Conservation (phyloP, 2,113 vertebrate species). For the Chloebia gouldiae region DNA sequence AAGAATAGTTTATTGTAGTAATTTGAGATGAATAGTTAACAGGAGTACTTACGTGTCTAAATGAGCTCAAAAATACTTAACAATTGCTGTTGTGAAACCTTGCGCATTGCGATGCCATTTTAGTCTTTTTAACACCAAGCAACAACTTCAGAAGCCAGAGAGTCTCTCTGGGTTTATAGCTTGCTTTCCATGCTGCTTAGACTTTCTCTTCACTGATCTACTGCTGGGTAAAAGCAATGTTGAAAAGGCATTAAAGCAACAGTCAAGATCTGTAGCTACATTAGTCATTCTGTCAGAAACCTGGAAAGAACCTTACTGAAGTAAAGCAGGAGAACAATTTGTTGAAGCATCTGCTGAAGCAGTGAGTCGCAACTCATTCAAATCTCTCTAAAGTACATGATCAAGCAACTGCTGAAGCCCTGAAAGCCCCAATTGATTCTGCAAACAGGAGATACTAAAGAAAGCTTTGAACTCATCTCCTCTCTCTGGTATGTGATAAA, state of each 20-base stretch:
- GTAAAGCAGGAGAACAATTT: slow-evolving; percentile 33
- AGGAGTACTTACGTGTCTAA: neutral
- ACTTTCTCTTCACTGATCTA: neutral
- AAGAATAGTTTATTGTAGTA: neutral
- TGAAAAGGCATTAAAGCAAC: slow-evolving; percentile 28
- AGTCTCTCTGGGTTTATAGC: neutral
- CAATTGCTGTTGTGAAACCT: neutral
- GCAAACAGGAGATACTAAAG: neutral
- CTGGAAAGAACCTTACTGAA: neutral
- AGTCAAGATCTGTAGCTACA: neutral
- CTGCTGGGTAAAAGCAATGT: neutral
- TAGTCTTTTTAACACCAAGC: neutral
- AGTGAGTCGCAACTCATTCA: neutral
- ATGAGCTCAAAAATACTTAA: neutral
- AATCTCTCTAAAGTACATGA: neutral
- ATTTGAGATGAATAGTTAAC: neutral
- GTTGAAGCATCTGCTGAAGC: slow-evolving; percentile 2
- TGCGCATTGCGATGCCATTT: neutral
- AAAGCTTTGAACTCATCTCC: neutral
- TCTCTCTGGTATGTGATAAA: neutral
- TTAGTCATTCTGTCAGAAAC: slow-evolving; percentile 37
- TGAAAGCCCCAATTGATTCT: neutral
- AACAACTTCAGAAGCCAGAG: neutral
- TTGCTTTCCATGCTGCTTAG: neutral
- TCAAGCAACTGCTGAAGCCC: neutral